These are phyloP conservation scores for Poeciliopsis occidentalis DNA, from an alignment of 2,113 vertebrate species.

Conservation along the genomic window DNA sequence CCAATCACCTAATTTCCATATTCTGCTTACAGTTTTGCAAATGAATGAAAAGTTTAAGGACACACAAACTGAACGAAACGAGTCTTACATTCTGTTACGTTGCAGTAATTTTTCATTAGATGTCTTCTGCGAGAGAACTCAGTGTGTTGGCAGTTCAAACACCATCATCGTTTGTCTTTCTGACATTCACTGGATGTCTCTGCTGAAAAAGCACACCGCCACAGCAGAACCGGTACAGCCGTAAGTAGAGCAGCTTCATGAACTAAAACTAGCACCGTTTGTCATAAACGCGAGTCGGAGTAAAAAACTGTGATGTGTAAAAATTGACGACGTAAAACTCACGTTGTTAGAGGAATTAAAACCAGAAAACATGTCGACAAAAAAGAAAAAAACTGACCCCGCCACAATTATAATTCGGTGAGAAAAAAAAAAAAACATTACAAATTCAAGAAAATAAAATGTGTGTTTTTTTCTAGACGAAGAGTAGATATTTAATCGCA, in stretches of 20 bases:
- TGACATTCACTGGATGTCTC: constrained; percentile 20
- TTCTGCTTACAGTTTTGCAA: background rate
- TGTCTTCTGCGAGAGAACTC: constrained; percentile 50
- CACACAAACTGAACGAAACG: background rate
- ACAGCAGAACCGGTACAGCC: background rate
- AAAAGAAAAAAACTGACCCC: background rate
- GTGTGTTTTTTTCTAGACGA: background rate
- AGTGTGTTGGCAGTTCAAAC: constrained; percentile 47
- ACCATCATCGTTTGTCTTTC: constrained; percentile 51
- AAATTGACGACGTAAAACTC: constrained; percentile 39
- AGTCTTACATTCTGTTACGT: constrained; percentile 62
- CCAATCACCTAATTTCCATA: background rate
- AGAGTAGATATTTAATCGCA: constrained; percentile 1
- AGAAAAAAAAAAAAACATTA: background rate
- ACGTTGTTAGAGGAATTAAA: constrained; percentile 29
- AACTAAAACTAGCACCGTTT: constrained; percentile 7
- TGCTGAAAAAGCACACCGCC: constrained; percentile 9
- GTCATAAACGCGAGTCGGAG: background rate
- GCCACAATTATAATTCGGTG: background rate
- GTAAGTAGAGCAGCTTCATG: background rate
- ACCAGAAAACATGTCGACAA: background rate
- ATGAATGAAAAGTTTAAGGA: background rate
- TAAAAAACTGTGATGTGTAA: background rate
- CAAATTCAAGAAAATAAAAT: background rate
- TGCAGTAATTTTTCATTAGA: constrained; percentile 76